Evolutionary conservation across 2,113 vertebrate genomes (phyloP).

Genomic region (Rhynchomys soricoides): DNA sequence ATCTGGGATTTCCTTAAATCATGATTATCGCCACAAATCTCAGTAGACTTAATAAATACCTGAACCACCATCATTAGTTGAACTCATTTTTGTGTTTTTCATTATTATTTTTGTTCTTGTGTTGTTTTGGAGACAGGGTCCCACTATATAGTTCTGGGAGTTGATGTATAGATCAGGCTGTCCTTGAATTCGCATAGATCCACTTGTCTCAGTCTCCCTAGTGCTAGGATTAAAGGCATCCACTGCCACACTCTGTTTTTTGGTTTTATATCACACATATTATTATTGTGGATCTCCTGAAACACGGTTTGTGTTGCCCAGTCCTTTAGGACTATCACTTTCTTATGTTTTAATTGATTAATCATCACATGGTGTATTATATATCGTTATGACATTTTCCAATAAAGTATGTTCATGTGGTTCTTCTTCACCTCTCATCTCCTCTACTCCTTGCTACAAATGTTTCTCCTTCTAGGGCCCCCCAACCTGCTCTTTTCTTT

Average conservation of each 20-base stretch:
- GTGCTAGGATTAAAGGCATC: neutral
- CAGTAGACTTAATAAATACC: neutral
- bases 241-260: neutral
- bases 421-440: neutral
- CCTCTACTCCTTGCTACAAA: neutral
- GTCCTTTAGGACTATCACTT: neutral
- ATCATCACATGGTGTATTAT: neutral
- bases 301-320: neutral
- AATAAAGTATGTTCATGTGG: neutral
- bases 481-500: neutral
- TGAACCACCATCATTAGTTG: neutral
- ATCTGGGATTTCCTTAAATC: neutral
- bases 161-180: neutral
- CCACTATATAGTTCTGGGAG: neutral
- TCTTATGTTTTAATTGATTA: neutral
- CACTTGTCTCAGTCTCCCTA: neutral
- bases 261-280: neutral
- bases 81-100: neutral
- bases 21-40: neutral
- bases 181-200: neutral
- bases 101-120: neutral
- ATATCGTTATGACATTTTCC: neutral
- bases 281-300: neutral
- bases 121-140: neutral
- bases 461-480: neutral